phyloP scores from a whole-genome alignment of 2,113 vertebrate species.

The Fulica atra region DNA sequence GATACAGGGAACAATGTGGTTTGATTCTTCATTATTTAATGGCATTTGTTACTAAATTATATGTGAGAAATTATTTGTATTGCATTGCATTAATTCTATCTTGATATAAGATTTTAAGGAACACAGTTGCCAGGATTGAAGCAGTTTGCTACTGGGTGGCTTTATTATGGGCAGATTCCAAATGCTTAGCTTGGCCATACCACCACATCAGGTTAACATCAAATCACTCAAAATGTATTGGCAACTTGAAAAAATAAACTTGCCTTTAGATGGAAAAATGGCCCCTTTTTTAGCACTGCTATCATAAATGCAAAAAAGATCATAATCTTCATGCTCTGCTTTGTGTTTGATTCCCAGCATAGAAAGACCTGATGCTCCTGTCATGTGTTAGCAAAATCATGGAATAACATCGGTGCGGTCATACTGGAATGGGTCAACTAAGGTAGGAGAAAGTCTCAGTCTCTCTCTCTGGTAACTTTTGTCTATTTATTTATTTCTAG shows the following conservation, averaged over 20 bases:
- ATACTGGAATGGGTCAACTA: background rate
- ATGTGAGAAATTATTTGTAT: background rate
- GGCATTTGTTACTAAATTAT: background rate
- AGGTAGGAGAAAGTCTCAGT: background rate
- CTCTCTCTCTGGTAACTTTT: background rate
- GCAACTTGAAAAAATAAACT: background rate
- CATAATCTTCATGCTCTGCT: background rate
- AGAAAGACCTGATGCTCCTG: rapidly evolving
- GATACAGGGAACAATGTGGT: background rate
- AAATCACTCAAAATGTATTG: background rate
- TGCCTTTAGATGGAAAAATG: background rate
- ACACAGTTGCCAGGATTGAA: background rate
- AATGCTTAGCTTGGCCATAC: background rate
- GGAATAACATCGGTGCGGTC: background rate
- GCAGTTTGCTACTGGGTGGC: background rate
- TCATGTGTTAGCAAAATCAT: background rate
- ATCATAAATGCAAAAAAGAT: background rate
- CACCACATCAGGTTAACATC: background rate
- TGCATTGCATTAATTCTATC: background rate
- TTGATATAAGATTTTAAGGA: background rate
- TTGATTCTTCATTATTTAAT: background rate
- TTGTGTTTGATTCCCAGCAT: background rate
- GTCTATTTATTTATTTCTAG: background rate
- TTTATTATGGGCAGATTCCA: background rate
- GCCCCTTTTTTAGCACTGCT: background rate